Evolutionary conservation across 2,113 vertebrate species (phyloP).

Genomic region (Vombatus ursinus): DNA sequence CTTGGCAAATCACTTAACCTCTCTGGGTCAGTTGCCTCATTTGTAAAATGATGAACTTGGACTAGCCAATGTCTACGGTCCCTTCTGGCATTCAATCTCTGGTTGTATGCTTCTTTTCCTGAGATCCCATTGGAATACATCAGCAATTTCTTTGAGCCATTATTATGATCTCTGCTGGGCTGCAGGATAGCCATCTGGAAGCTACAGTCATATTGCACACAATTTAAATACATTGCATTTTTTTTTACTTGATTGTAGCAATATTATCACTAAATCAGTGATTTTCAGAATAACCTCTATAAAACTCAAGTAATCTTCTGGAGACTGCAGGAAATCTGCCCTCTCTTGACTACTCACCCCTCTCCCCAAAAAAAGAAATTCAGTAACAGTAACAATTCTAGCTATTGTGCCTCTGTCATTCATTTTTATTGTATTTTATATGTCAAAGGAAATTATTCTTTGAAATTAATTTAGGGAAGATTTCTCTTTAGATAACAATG

Average conservation of each 20-base stretch:
- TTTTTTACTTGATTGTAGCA: conserved; percentile 12
- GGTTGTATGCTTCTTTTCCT: conserved; percentile 16
- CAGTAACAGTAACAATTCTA: conserved; percentile 58
- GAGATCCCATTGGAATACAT: conserved; percentile 21
- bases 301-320: conserved; percentile 37
- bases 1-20: background rate
- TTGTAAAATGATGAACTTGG: background rate
- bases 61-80: background rate
- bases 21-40: background rate
- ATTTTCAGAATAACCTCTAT: conserved; percentile 41
- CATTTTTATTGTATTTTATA: conserved; percentile 73
- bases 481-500: conserved; percentile 24
- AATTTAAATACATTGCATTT: conserved; percentile 41
- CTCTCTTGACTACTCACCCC: background rate
- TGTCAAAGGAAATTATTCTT: conserved; percentile 48
- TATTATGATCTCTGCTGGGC: conserved; percentile 34
- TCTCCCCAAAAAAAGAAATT: conserved; percentile 50
- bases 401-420: conserved; percentile 58
- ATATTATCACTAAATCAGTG: background rate
- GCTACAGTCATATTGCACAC: conserved; percentile 19
- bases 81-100: background rate
- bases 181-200: conserved; percentile 13
- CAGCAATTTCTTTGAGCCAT: conserved; percentile 43
- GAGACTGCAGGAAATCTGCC: conserved; percentile 20
- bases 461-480: conserved; percentile 51